Evolutionary conservation across 53 echinoderm and acorn worm genomes (phyloP).

Genomic region (Temnopleurus reevesii): DNA sequence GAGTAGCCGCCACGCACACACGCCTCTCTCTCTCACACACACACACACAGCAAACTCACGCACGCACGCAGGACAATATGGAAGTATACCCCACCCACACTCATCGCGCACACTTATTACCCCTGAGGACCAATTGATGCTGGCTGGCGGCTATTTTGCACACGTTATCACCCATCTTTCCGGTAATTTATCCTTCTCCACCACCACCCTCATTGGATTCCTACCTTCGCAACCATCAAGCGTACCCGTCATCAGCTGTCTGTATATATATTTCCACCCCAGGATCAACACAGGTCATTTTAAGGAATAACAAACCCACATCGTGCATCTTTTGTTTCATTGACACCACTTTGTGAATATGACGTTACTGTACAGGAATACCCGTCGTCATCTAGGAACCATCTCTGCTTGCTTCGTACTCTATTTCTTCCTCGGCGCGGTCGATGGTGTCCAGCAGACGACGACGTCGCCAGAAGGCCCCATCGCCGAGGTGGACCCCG

Average conservation of each 20-base stretch:
- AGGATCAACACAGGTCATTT: not conserved
- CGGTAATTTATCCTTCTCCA: constrained; percentile 7
- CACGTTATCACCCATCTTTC: not conserved
- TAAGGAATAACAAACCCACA: constrained; percentile 13
- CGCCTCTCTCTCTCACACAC: not conserved
- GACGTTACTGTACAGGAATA: not conserved
- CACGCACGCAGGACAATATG: not conserved
- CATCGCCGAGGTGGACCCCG: constrained; percentile 57
- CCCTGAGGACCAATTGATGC: not conserved
- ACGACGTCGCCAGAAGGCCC: constrained; percentile 1
- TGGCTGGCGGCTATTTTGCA: not conserved
- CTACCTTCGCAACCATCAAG: not conserved
- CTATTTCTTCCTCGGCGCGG: not conserved
- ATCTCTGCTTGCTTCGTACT: constrained; percentile 61
- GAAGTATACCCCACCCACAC: constrained; percentile 14
- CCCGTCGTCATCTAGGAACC: not conserved
- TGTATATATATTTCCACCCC: not conserved
- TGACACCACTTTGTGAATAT: constrained; percentile 32
- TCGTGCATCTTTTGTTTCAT: constrained; percentile 15
- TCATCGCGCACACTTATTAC: not conserved
- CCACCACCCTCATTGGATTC: not conserved
- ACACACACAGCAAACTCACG: not conserved
- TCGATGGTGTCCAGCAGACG: not conserved
- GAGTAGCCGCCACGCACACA: constrained; percentile 48
- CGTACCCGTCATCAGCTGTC: not conserved